Evolutionary conservation across 92 coral and sea anemone species (phyloP).

Genomic region (Muricea muricata): DNA sequence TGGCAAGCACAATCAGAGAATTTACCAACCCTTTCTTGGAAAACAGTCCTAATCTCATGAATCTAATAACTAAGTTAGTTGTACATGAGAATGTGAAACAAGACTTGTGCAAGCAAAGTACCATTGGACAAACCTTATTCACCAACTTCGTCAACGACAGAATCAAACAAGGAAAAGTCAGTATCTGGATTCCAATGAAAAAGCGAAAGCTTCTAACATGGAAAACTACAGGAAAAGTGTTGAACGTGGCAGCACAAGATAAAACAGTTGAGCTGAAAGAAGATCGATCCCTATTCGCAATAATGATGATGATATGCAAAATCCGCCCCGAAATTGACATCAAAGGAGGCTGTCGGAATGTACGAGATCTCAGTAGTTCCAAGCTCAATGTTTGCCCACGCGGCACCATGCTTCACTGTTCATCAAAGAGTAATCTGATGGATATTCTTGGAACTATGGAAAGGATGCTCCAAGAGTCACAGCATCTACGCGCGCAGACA

Average conservation of each 20-base stretch:
- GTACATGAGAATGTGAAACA: conserved; percentile 54
- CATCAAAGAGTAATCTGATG: conserved; percentile 66
- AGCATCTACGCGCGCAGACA: too few relatives aligned
- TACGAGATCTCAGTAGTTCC: conserved; percentile 63
- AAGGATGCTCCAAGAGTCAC: conserved; percentile 9
- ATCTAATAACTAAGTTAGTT: conserved; percentile 62
- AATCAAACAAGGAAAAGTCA: conserved; percentile 34
- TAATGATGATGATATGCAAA: conserved; percentile 65
- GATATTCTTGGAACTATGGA: conserved; percentile 67
- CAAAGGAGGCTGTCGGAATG: conserved; percentile 56
- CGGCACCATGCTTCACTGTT: conserved; percentile 69
- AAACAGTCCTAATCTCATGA: conserved; percentile 54
- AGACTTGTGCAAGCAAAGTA: conserved; percentile 53
- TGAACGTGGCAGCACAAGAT: conserved; percentile 58
- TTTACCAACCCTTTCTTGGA: conserved; percentile 67
- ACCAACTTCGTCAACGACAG: conserved; percentile 55
- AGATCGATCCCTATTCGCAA: conserved; percentile 66
- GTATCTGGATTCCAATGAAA: conserved; percentile 45
- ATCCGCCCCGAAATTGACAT: conserved; percentile 61
- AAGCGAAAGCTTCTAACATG: conserved; percentile 59
- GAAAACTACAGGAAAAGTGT: conserved; percentile 40
- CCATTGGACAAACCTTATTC: conserved; percentile 27
- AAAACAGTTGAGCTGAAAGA: too few relatives aligned
- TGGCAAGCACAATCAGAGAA: conserved; percentile 25
- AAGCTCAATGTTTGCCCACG: conserved; percentile 66